Evolutionary conservation across 2,888 invertebrate species (phyloP).

Genomic region (Aspidiotus rigidus): DNA sequence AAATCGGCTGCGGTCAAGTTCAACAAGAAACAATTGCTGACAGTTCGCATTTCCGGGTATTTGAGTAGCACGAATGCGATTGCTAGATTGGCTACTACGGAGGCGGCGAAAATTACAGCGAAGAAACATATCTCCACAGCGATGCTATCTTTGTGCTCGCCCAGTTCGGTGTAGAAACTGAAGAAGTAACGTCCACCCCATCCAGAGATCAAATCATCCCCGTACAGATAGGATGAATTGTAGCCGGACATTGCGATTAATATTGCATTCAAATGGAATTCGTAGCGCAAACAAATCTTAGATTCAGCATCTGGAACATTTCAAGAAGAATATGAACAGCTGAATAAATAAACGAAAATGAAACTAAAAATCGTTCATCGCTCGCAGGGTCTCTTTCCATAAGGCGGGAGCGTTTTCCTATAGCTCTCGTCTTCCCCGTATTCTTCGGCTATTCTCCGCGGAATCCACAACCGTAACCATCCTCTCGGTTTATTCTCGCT

Average conservation of each 20-base stretch:
- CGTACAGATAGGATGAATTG: constrained; percentile 49
- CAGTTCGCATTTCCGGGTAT: constrained; percentile 50
- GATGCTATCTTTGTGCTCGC: constrained; percentile 43
- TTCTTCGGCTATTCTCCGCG: no score
- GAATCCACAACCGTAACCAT: no score
- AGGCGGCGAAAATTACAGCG: constrained; percentile 45
- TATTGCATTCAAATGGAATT: no score
- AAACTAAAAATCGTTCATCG: neutral
- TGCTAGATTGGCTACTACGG: constrained; percentile 48
- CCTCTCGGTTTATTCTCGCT: no score
- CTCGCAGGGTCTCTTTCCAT: neutral
- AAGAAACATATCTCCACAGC: constrained; percentile 45
- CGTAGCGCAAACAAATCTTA: no score
- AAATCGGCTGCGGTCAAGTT: constrained; percentile 58
- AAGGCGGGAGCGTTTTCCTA: no score
- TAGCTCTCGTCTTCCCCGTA: no score
- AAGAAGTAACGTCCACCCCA: constrained; percentile 51
- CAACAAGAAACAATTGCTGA: constrained; percentile 51
- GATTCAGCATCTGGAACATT: no score
- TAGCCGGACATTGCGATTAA: neutral
- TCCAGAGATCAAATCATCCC: constrained; percentile 46
- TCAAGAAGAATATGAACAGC: neutral
- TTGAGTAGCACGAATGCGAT: constrained; percentile 48
- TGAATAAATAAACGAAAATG: neutral
- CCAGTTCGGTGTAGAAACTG: constrained; percentile 50